Conservation (phyloP, 2,797 vertebrate genomes). For the Calcarius lapponicus region DNA sequence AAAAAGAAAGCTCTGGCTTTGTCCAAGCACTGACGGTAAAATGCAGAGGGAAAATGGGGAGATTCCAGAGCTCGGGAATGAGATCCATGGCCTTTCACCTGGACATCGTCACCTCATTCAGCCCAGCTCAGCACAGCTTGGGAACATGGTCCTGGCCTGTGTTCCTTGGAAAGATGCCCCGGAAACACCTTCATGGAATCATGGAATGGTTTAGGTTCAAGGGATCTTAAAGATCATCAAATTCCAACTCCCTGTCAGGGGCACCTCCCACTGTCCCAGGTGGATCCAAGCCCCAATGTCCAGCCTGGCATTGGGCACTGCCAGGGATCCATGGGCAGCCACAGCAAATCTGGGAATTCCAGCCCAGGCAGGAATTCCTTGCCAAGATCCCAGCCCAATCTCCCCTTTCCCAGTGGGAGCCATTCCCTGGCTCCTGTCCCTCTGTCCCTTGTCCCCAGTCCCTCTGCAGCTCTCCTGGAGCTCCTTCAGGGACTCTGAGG, state of each 20-base stretch:
- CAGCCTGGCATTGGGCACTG: accelerated
- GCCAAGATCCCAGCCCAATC: too few relatives aligned
- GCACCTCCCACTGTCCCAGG: accelerated
- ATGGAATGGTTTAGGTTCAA: neutral
- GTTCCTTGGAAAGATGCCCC: neutral
- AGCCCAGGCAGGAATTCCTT: neutral
- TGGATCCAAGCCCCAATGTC: too few relatives aligned
- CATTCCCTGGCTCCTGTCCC: neutral
- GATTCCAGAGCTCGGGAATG: neutral
- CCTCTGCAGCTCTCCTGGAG: too few relatives aligned
- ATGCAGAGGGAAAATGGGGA: neutral
- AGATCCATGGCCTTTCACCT: neutral
- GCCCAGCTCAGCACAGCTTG: neutral
- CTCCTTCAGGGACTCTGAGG: too few relatives aligned
- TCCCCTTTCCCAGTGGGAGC: too few relatives aligned
- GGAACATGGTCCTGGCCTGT: neutral
- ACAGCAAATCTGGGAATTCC: neutral
- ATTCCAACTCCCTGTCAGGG: neutral
- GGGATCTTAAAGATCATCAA: accelerated
- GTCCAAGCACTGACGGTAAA: neutral
- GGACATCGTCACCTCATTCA: neutral
- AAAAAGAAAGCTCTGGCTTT: neutral
- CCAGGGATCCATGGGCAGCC: neutral
- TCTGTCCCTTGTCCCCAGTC: too few relatives aligned
- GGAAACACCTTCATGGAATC: neutral